Percentiles rank a stretch among this genome's conserved stretches.
These are phyloP conservation scores for Corydoras sp. DNA, from an alignment of 2,113 vertebrate genomes.

Conservation along the genomic window DNA sequence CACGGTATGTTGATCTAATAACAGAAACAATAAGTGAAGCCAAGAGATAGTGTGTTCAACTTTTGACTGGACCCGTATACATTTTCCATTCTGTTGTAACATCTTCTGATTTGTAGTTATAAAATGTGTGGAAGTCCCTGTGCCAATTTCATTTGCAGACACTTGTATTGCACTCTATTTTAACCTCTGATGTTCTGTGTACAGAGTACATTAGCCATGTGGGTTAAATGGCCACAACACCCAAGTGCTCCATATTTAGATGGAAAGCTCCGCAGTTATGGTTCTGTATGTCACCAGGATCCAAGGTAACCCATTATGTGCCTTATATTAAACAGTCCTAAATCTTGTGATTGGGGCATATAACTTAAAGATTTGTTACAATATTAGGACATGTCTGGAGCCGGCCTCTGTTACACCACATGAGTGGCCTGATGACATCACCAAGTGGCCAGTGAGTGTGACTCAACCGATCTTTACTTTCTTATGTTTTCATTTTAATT, in stretches of 20 bases:
- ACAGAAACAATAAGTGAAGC: too few species aligned
- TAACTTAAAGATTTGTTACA: slow-evolving; percentile 6
- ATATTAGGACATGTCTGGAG: slow-evolving; percentile 86
- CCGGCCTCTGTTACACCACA: slow-evolving; percentile 89
- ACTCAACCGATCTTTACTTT: too few species aligned
- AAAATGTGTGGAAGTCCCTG: too few species aligned
- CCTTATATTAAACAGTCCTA: background rate
- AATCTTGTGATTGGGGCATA: background rate
- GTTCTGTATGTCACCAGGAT: slow-evolving; percentile 96
- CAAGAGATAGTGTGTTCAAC: too few species aligned
- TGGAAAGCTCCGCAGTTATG: slow-evolving; percentile 71
- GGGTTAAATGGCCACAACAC: slow-evolving; percentile 93
- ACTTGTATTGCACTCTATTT: background rate
- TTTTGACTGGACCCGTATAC: too few species aligned
- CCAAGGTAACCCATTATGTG: slow-evolving; percentile 72
- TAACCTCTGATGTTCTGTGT: background rate
- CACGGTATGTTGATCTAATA: too few species aligned
- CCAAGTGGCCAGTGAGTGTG: slow-evolving; percentile 92
- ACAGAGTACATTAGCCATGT: slow-evolving; percentile 89
- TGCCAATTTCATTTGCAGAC: too few species aligned
- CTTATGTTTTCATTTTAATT: too few species aligned
- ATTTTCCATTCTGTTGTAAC: too few species aligned
- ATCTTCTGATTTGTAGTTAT: too few species aligned
- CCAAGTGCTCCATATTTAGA: slow-evolving; percentile 76
- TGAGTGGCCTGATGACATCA: slow-evolving; percentile 97